Percentiles rank a stretch among this genome's conserved stretches.
These are phyloP conservation scores for Macrostomum cliftonense DNA, from an alignment of 2,888 invertebrate species.

Conservation along the genomic window DNA sequence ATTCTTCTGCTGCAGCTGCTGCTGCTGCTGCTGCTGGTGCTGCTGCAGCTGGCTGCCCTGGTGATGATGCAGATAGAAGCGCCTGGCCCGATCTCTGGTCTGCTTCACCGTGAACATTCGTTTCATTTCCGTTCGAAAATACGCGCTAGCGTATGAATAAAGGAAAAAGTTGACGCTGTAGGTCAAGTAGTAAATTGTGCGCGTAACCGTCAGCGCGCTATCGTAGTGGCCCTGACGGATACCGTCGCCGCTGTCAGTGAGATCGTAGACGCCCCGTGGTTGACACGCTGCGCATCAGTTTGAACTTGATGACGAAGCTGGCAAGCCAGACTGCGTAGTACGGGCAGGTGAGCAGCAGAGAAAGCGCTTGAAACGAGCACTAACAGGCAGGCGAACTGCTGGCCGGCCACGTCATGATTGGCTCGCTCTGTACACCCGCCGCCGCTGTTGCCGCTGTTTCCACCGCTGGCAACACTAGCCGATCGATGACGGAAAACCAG, in stretches of 20 bases:
- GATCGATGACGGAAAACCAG: slow-evolving; percentile 16
- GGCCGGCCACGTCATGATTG: slow-evolving; percentile 22
- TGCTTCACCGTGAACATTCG: slow-evolving; percentile 8
- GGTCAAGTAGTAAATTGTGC: slow-evolving; percentile 8
- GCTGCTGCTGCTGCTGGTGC: too few relatives aligned
- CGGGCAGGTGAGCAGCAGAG: slow-evolving; percentile 25
- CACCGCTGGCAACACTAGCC: too few relatives aligned
- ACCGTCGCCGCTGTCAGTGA: neutral
- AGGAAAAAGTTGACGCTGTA: slow-evolving; percentile 9
- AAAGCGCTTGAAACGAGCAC: slow-evolving; percentile 28
- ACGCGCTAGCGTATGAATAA: slow-evolving; percentile 9
- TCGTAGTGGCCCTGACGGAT: slow-evolving; percentile 1
- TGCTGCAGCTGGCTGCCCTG: too few relatives aligned
- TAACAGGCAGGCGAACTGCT: slow-evolving; percentile 28
- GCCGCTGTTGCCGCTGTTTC: too few relatives aligned
- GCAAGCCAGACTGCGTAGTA: slow-evolving; percentile 25
- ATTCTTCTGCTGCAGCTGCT: too few relatives aligned
- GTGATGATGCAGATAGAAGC: too few relatives aligned
- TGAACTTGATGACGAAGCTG: too few relatives aligned
- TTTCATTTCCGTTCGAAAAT: slow-evolving; percentile 11
- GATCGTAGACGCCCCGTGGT: neutral
- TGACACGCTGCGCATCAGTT: neutral
- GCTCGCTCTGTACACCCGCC: slow-evolving; percentile 16
- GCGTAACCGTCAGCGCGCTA: slow-evolving; percentile 3
- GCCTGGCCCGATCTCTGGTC: neutral